Conservation (phyloP, 1,140 invertebrate genomes). For the Vanessa atalanta region DNA sequence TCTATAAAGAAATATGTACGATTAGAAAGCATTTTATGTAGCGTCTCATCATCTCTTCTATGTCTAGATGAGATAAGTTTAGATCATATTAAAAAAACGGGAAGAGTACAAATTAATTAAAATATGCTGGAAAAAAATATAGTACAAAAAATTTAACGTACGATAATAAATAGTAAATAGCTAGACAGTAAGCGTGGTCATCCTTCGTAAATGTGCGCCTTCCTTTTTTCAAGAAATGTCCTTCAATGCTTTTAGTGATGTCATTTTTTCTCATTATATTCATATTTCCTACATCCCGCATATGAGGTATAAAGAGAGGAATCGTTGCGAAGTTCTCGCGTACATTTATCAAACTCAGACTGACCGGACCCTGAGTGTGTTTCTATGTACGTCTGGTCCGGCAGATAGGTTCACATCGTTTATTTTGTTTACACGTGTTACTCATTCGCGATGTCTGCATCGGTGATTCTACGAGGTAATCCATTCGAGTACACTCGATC, state of each 20-base stretch:
- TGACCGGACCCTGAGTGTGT: slow-evolving; percentile 62
- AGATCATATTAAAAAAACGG: no score
- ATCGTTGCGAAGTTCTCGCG: slow-evolving; percentile 49
- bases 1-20: no score
- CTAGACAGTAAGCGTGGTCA: background rate
- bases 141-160: no score
- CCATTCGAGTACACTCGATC: slow-evolving; percentile 19
- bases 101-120: background rate
- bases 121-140: background rate
- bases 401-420: slow-evolving; percentile 51
- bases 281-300: slow-evolving; percentile 55
- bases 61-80: no score
- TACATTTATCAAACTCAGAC: slow-evolving; percentile 73
- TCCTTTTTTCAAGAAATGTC: slow-evolving; percentile 32
- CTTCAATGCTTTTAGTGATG: slow-evolving; percentile 38
- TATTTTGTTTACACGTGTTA: slow-evolving; percentile 68
- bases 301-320: slow-evolving; percentile 54
- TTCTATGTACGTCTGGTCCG: slow-evolving; percentile 64
- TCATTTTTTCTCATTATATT: slow-evolving; percentile 64
- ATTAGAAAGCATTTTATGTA: no score
- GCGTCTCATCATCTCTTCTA: no score
- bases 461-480: slow-evolving; percentile 36
- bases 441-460: slow-evolving; percentile 41
- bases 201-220: background rate
- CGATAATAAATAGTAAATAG: background rate